Conservation (phyloP, 2,888 invertebrate genomes). For the Drosophila robusta region DNA sequence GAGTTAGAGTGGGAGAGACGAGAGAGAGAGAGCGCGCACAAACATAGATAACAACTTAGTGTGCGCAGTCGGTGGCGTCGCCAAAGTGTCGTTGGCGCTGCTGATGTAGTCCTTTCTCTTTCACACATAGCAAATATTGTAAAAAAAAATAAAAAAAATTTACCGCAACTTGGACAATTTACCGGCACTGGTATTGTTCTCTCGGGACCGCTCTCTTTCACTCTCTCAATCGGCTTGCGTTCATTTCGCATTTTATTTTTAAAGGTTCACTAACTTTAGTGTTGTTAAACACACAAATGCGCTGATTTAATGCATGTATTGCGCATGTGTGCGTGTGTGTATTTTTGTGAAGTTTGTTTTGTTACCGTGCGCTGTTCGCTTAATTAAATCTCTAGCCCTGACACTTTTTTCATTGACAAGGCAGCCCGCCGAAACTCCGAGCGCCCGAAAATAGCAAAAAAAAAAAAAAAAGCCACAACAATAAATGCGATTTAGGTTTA, state of each 20-base stretch:
- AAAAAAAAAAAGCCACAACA: slow-evolving; percentile 56
- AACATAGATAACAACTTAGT: slow-evolving; percentile 17
- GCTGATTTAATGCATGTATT: slow-evolving; percentile 8
- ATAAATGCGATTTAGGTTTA: slow-evolving; percentile 70
- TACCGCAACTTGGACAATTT: slow-evolving; percentile 40
- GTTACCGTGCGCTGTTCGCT: slow-evolving; percentile 49
- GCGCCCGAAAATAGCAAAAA: slow-evolving; percentile 56
- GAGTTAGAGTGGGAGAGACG: not conserved
- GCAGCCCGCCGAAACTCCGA: slow-evolving; percentile 57
- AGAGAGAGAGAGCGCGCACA: slow-evolving; percentile 3
- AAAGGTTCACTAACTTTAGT: slow-evolving; percentile 73
- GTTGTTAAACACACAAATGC: slow-evolving; percentile 32
- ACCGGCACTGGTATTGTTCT: slow-evolving; percentile 28
- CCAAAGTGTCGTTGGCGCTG: slow-evolving; percentile 7
- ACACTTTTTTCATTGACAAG: slow-evolving; percentile 81
- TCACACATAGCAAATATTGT: slow-evolving; percentile 39
- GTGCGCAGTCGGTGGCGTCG: slow-evolving; percentile 13
- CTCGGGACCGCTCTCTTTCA: slow-evolving; percentile 13
- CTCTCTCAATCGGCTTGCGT: slow-evolving; percentile 21
- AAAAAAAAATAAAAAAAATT: slow-evolving; percentile 23
- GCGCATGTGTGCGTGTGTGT: slow-evolving; percentile 1
- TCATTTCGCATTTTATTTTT: slow-evolving; percentile 61
- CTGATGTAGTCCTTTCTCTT: slow-evolving; percentile 39
- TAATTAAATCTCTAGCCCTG: slow-evolving; percentile 80
- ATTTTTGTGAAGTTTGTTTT: slow-evolving; percentile 43